These are phyloP conservation scores for Thryonomys swinderianus DNA, from an alignment of 2,113 vertebrate species.

Conservation along the genomic window DNA sequence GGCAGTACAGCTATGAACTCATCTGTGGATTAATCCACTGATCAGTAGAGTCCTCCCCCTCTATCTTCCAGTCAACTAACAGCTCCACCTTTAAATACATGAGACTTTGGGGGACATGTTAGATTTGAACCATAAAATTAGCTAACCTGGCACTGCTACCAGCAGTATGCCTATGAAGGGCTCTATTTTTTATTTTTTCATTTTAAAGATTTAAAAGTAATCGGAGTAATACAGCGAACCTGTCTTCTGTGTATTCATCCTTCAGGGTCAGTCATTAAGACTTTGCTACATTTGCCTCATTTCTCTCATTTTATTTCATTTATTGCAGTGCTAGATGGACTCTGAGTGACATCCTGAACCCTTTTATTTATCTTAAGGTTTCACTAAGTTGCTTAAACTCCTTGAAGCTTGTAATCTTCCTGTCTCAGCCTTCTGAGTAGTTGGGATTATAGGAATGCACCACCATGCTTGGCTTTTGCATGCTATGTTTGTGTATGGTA, in stretches of 20 bases:
- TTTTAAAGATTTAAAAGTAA: not conserved
- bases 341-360: not conserved
- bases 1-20: not conserved
- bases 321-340: not conserved
- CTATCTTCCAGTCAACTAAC: not conserved
- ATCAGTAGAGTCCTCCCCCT: not conserved
- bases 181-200: not conserved
- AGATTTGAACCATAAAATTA: not conserved
- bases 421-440: no score
- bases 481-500: no score
- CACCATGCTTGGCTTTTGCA: not conserved
- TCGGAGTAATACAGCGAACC: not conserved
- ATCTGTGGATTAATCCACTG: not conserved
- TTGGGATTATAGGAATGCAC: not conserved
- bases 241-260: not conserved
- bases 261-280: constrained; percentile 26
- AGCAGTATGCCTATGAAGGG: not conserved
- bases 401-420: not conserved
- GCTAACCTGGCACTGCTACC: not conserved
- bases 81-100: not conserved
- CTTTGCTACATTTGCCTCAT: not conserved
- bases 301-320: not conserved
- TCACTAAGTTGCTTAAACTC: not conserved
- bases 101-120: not conserved
- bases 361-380: not conserved